These are phyloP conservation scores for Malurus elegans DNA, from an alignment of 2,113 vertebrate species.

Conservation along the genomic window DNA sequence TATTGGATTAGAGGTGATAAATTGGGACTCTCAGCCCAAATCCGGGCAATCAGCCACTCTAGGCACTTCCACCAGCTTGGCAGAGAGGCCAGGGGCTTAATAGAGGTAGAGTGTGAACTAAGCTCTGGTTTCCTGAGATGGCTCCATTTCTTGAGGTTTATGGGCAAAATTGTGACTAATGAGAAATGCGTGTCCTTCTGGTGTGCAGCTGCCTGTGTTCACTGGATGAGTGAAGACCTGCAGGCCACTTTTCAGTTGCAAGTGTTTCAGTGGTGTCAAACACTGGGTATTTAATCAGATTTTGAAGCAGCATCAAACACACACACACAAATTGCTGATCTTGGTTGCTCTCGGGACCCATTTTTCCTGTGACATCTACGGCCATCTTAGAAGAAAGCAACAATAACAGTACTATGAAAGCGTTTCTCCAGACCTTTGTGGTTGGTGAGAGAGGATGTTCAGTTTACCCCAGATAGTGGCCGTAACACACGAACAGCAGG, in stretches of 20 bases:
- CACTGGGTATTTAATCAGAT: background rate
- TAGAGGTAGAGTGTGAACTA: background rate
- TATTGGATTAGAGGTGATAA: background rate
- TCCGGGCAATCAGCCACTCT: background rate
- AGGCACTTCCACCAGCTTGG: background rate
- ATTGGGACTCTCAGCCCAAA: background rate
- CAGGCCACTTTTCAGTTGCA: background rate
- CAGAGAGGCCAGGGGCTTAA: background rate
- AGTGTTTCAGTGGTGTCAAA: conserved; percentile 17
- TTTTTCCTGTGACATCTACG: conserved; percentile 4
- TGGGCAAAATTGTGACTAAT: background rate
- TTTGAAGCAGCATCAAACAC: background rate
- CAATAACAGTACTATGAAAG: background rate
- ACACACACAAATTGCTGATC: background rate
- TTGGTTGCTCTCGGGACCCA: background rate
- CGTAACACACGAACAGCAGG: background rate
- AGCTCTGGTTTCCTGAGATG: background rate
- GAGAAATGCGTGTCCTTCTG: background rate
- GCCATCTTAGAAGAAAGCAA: background rate
- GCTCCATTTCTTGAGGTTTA: background rate
- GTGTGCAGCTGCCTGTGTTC: background rate
- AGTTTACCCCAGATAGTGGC: conserved; percentile 20
- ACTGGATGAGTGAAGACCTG: background rate
- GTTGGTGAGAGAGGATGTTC: conserved; percentile 56
- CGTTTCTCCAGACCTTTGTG: background rate